These are phyloP conservation scores for Rhopilema esculentum DNA, from an alignment of 30 jellyfish, hydroid and myxozoan species.

Conservation along the genomic window DNA sequence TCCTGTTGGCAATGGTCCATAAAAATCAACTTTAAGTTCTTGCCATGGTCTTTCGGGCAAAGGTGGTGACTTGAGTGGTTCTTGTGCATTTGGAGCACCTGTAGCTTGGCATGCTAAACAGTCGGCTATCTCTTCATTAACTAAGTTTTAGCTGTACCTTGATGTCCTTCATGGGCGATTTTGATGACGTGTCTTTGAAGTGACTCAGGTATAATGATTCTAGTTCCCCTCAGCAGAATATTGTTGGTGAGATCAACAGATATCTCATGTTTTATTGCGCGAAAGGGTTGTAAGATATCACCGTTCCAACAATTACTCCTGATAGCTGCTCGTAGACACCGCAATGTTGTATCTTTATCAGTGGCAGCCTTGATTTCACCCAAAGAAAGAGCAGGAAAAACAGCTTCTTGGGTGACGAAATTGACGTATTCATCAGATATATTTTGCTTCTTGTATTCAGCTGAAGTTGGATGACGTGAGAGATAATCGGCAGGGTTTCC, in stretches of 20 bases:
- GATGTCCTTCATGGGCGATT: constrained; percentile 64
- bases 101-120: constrained; percentile 62
- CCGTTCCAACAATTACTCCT: constrained; percentile 4
- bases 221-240: constrained; percentile 45
- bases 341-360: constrained; percentile 2
- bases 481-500: constrained; percentile 56
- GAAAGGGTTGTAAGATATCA: constrained; percentile 33
- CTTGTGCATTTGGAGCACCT: constrained; percentile 29
- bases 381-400: background rate
- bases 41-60: constrained; percentile 52
- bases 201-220: constrained; percentile 37
- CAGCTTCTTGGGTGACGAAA: constrained; percentile 5
- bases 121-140: constrained; percentile 28
- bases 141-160: constrained; percentile 59
- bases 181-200: constrained; percentile 21
- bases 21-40: constrained; percentile 20
- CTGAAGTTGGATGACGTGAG: constrained; percentile 25
- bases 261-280: constrained; percentile 13
- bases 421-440: constrained; percentile 8
- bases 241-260: constrained; percentile 17
- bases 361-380: background rate
- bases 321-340: constrained; percentile 5
- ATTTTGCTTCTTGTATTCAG: background rate
- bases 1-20: constrained; percentile 57
- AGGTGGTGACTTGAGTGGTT: constrained; percentile 33